These are phyloP conservation scores for Mionectes macconnelli DNA, from an alignment of 2,113 vertebrate genomes.

Conservation along the genomic window DNA sequence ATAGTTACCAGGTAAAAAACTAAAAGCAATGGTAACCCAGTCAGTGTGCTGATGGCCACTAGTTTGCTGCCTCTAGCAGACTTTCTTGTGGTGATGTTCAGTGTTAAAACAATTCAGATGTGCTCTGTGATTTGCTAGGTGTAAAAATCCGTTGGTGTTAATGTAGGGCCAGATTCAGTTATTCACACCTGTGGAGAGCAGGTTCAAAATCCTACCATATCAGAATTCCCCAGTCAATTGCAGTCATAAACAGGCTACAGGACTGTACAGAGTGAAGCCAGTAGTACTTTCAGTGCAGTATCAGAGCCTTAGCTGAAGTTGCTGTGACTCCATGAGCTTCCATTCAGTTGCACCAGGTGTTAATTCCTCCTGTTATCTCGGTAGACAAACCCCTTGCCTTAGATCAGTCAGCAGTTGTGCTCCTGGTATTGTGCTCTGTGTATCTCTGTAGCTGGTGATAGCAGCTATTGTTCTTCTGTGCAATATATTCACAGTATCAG, in stretches of 20 bases:
- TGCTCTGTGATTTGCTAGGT: not conserved
- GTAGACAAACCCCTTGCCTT: not conserved
- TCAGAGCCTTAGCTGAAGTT: not conserved
- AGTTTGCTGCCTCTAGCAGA: not conserved
- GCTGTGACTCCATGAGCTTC: not conserved
- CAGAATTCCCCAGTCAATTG: not conserved
- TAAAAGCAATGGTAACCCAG: not conserved
- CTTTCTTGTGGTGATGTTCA: not conserved
- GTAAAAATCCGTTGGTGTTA: not conserved
- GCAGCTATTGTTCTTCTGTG: constrained; percentile 37
- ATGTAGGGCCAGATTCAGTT: not conserved
- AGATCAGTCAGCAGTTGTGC: not conserved
- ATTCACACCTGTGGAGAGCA: not conserved
- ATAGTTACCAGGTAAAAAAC: not conserved
- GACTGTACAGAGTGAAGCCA: not conserved
- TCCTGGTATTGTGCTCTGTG: not conserved
- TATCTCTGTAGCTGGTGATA: not conserved
- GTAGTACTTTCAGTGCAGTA: not conserved
- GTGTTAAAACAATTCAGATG: not conserved
- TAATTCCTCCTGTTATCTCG: not conserved
- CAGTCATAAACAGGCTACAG: not conserved
- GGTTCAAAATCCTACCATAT: not conserved
- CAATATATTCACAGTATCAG: not conserved
- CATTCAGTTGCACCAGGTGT: not conserved
- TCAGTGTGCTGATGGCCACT: not conserved